Evolutionary conservation across 2,888 invertebrate genomes (phyloP), one percentile per base, ranked within the genome.

Genomic region (Orgyia antiqua): DNA sequence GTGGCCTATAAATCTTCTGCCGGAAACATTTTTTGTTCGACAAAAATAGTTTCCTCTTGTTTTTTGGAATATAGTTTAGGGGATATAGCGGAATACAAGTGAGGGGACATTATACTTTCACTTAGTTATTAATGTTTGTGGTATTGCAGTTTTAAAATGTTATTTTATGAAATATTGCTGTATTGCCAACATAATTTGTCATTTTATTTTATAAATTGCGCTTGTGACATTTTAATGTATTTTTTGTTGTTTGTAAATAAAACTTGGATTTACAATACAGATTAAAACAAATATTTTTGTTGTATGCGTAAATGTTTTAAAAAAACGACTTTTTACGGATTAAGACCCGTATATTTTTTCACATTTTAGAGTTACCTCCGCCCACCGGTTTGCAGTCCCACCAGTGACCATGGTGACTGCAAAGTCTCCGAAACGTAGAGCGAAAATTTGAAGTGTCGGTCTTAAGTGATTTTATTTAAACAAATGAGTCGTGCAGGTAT

Each of bases 1-100:
- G 63, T 62, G 52, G 53, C 52, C 65, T 58, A 79, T 84, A 86
- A 86, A 84, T 86, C 84, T 80, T 69, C 39, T 46, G 53, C 64
- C 74, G 82, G 78, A 83, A 72, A 72, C 72, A 73, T 75, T 83
- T 86, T 84, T 83, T 82, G 78, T 78, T 65, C 71, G 74, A 70
- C 70, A 68, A 77, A 82, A 83, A 83, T 83, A 82, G 82, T 83
- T 82, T 82, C 75, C 82, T 79, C 71, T 68, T 75, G 72, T 79
- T 78, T 76, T 69, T 67, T 65, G 64, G 56, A 64, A 58, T 65
- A 63, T 67, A 69, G 66, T 68, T 59, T 58, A 53, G 58, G 57
- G 49, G 47, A 43, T 32, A 43, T 32, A 31, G 26, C 27, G 25
- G 32, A 40, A 42, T 10, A 31, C 34, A 44, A 41, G 29, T 31